phyloP scores from a whole-genome alignment of 2,113 vertebrate species.

The Ctenodactylus gundi region DNA sequence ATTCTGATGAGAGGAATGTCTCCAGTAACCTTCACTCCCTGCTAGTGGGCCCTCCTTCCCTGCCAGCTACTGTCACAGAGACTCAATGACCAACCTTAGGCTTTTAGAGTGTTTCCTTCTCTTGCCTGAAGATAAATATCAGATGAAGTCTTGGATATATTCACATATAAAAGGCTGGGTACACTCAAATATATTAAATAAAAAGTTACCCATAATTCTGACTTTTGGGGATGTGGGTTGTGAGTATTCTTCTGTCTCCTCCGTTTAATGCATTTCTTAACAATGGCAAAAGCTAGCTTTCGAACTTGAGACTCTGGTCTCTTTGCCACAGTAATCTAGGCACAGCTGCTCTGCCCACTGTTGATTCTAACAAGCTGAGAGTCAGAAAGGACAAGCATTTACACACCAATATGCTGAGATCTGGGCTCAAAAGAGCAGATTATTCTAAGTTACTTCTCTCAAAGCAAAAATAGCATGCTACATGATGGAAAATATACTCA shows the following conservation, averaged over 20 bases:
- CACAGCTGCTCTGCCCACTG: not conserved
- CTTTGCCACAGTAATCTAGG: not conserved
- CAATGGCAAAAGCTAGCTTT: not conserved
- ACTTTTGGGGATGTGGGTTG: no score
- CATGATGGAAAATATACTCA: not conserved
- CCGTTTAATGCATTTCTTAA: not conserved
- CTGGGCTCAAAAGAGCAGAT: not conserved
- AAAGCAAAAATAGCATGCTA: not conserved
- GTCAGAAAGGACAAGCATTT: not conserved
- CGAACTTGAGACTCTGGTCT: not conserved
- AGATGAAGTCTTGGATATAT: no score
- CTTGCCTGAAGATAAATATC: not conserved
- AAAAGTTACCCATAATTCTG: no score
- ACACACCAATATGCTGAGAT: not conserved
- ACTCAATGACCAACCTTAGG: no score
- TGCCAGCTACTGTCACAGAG: not conserved
- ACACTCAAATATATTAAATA: no score
- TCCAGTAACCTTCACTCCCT: not conserved
- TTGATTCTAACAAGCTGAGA: conserved; percentile 6
- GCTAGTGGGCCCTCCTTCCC: not conserved
- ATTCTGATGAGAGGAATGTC: not conserved
- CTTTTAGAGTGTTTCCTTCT: no score
- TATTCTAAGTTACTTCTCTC: not conserved
- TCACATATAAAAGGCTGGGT: not conserved
- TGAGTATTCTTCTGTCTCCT: not conserved